Evolutionary conservation across 2,113 vertebrate species (phyloP).

Genomic region (Corythaeola cristata): DNA sequence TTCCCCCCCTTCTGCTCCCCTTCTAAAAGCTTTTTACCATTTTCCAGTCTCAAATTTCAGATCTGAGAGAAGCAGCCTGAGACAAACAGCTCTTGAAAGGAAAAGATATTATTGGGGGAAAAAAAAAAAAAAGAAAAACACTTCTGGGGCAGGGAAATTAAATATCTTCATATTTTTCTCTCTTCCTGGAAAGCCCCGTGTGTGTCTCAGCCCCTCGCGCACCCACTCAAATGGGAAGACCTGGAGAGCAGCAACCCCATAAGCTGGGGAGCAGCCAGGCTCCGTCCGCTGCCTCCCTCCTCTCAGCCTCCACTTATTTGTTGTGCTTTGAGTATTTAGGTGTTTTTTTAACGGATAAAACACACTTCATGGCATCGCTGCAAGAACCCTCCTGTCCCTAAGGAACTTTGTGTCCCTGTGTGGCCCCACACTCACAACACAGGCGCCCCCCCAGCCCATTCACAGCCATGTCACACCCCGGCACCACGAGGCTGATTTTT

Average conservation of each 20-base stretch:
- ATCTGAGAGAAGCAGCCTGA: not conserved
- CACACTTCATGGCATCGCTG: not conserved
- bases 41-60: not conserved
- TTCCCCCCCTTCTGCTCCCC: not conserved
- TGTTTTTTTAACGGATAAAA: not conserved
- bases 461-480: not conserved
- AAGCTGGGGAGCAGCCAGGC: not conserved
- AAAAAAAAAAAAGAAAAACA: not conserved
- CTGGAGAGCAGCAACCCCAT: accelerated
- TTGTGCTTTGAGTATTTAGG: not conserved
- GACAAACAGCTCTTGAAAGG: not conserved
- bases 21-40: not conserved
- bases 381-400: not conserved
- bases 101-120: not conserved
- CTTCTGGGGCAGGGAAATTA: not conserved
- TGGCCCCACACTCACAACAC: not conserved
- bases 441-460: accelerated
- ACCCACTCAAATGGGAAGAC: not conserved
- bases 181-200: not conserved
- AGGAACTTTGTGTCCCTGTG: too few relatives aligned
- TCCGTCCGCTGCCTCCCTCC: not conserved
- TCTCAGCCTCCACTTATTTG: not conserved
- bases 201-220: not conserved
- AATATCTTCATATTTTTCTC: not conserved
- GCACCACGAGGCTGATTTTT: not conserved